Evolutionary conservation across 2,113 vertebrate genomes (phyloP).

Genomic region (Parotia lawesii): DNA sequence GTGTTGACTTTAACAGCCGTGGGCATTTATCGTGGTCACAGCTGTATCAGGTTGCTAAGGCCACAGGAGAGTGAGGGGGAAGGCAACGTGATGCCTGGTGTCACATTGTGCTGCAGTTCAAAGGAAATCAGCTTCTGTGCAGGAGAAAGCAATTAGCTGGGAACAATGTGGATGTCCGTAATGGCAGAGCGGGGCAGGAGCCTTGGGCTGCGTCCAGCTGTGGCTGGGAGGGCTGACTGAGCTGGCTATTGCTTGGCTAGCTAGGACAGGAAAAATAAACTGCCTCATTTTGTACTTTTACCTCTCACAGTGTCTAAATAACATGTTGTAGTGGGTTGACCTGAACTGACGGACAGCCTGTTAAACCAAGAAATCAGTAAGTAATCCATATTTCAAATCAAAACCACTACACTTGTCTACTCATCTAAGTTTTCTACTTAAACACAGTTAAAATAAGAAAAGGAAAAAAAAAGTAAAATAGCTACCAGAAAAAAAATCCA

Average conservation of each 20-base stretch:
- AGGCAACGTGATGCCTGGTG: slow-evolving; percentile 2
- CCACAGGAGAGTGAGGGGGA: background rate
- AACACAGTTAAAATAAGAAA: background rate
- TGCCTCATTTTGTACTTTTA: background rate
- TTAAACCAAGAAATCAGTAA: no score
- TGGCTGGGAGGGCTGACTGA: background rate
- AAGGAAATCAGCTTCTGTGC: background rate
- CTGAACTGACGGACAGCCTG: no score
- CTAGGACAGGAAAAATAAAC: background rate
- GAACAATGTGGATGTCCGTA: background rate
- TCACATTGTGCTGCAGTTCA: slow-evolving; percentile 20
- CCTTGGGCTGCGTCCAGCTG: background rate
- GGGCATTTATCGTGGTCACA: background rate
- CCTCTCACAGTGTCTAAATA: background rate
- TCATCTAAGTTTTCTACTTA: background rate
- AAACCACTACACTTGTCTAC: background rate
- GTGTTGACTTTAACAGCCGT: background rate
- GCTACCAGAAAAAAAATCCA: background rate
- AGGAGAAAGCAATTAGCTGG: slow-evolving; percentile 22
- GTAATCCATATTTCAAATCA: no score
- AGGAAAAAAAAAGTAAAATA: background rate
- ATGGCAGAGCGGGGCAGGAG: background rate
- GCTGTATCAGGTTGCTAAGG: slow-evolving; percentile 10
- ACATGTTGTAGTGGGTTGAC: no score
- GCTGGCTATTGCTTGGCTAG: background rate